Conservation (phyloP, 2,113 vertebrate species). For the zebrafish (Danio rerio) region GRCz12tu NC_133182.1:35744501-35745000, state of each 20-base stretch:
- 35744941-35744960: constrained; percentile 2
- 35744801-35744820: constrained; percentile 52
- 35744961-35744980: neutral
- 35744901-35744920: neutral
- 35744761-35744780: constrained; percentile 77
- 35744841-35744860: constrained; percentile 41
- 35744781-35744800: constrained; percentile 67
- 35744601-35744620: constrained; percentile 86
- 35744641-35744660: constrained; percentile 72
- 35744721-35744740: constrained; percentile 78
- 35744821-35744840: constrained; percentile 30
- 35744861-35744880: constrained; percentile 45
- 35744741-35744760: constrained; percentile 80
- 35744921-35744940: neutral
- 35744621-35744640: constrained; percentile 67
- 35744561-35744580: constrained; percentile 80
- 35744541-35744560: constrained; percentile 82
- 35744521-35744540: constrained; percentile 81
- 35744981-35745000: neutral
- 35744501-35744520: constrained; percentile 81
- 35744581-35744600: constrained; percentile 87
- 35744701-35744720: constrained; percentile 84
- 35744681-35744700: constrained; percentile 83
- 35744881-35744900: constrained; percentile 32
- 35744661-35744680: constrained; percentile 82